phyloP scores from a whole-genome alignment of 2,888 invertebrate species.

The Sialis lutaria region DNA sequence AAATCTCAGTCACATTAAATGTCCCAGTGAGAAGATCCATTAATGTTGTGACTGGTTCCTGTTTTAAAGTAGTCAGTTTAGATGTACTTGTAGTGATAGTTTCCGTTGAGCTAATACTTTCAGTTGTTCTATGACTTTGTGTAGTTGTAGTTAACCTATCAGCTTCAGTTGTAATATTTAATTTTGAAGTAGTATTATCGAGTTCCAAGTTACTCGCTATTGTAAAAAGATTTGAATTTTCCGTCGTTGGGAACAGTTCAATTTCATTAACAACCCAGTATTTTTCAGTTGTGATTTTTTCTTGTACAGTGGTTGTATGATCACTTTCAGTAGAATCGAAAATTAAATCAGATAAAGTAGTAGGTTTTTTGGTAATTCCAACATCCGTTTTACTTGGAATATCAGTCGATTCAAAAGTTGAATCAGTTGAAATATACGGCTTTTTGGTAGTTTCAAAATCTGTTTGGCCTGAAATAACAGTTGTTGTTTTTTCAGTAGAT shows the following conservation, averaged over 20 bases:
- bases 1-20: background rate
- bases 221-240: background rate
- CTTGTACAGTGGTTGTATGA: slow-evolving; percentile 1
- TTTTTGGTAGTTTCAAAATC: background rate
- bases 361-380: too few species aligned
- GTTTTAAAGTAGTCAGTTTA: background rate
- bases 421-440: too few species aligned
- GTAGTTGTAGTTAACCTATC: too few species aligned
- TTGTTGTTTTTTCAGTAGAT: slow-evolving; percentile 2
- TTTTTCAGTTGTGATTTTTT: slow-evolving; percentile 5
- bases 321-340: too few species aligned
- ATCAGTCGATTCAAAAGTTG: too few species aligned
- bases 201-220: background rate
- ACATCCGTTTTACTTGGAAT: background rate
- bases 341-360: too few species aligned
- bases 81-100: background rate
- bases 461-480: slow-evolving; percentile 6
- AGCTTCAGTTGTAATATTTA: background rate
- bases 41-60: background rate
- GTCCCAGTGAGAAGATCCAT: background rate
- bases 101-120: background rate
- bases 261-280: background rate
- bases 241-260: background rate
- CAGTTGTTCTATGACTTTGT: background rate
- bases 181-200: background rate